Base-by-base conservation (phyloP, 2,888 invertebrate genomes). In the Diaprepes abbreviatus region DNA sequence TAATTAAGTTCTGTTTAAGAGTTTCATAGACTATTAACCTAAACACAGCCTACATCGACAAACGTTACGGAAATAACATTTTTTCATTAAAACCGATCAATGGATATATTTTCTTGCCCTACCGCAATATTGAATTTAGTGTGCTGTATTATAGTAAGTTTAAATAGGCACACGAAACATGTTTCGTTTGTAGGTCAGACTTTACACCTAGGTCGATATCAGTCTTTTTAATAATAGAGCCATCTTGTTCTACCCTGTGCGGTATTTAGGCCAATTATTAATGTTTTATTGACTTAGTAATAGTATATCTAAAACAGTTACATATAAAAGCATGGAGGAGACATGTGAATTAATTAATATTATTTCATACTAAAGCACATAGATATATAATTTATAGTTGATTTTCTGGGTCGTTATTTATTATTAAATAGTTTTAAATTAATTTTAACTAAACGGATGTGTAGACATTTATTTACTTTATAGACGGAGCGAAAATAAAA, bases 121-220 rank as follows among this genome's bases (percentile, higher is more conserved):
- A 40, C 40, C 40, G 16, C 10, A 40, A 40, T 16, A 17, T 40
- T n/a, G 17, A 40, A 40, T 16, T 17, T 17, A 40, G 16, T 40
- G 40, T 40, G 40, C 17, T 40, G 7, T 40, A 40, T 40, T 40
- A 40, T 40, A 40, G 40, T 16, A 40, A 17, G 40, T 40, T 17
- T 40, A 40, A 40, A 40, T 40, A 17, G 40, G 40, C 40, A 40
- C 40, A 40, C 40, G 40, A 40, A 40, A 16, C 40, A 40, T 17
- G 17, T 16, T 17, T 17, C 16, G 7, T 40, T 40, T 40, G 40
- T 40, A 40, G 40, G 40, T 40, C 40, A 40, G 40, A 33, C 6
- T 5, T 33, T 33, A 33, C n/a, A n/a, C 33, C 33, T 40, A 40
- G 40, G 40, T 40, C 40, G 40, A 40, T 40, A 40, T 6, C 40